Conservation (phyloP, 2,888 invertebrate genomes). For the Hypselothyrea guttata region DNA sequence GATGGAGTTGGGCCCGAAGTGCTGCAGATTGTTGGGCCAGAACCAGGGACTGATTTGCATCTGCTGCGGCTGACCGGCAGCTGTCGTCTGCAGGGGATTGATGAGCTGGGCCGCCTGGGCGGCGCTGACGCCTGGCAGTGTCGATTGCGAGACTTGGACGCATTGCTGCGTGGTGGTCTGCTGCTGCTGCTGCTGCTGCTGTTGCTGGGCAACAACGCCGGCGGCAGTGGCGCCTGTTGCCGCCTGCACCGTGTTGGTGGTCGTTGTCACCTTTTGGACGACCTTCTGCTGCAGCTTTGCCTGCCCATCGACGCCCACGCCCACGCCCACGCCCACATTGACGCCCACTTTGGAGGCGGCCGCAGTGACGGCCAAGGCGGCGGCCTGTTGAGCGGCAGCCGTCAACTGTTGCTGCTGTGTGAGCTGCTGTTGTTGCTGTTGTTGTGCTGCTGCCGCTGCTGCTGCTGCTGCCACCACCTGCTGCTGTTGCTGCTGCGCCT, state of each 20-base stretch:
- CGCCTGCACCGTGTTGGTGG: conserved; percentile 78
- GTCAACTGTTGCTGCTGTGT: conserved; percentile 48
- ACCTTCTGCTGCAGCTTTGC: conserved; percentile 83
- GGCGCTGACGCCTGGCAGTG: conserved; percentile 84
- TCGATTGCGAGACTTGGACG: conserved; percentile 88
- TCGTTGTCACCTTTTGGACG: conserved; percentile 84
- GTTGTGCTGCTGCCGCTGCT: conserved; percentile 50
- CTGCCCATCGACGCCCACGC: conserved; percentile 62
- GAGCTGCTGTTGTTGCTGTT: conserved; percentile 46
- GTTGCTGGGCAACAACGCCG: conserved; percentile 38
- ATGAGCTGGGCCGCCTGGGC: conserved; percentile 87
- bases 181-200: conserved; percentile 78
- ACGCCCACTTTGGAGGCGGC: conserved; percentile 43
- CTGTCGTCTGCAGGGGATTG: conserved; percentile 87
- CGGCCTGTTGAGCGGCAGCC: conserved; percentile 55
- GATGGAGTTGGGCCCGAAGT: conserved; percentile 90
- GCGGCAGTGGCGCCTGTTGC: conserved; percentile 41
- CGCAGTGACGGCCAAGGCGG: conserved; percentile 27
- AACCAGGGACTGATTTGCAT: conserved; percentile 93
- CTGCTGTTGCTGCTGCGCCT: conserved; percentile 56
- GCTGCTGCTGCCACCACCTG: conserved; percentile 60
- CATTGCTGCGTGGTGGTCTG: conserved; percentile 85
- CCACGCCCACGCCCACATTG: conserved; percentile 13
- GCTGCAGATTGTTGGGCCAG: conserved; percentile 89
- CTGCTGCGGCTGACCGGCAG: conserved; percentile 84